A percentile compares a stretch with the other conserved stretches of the same genome.
phyloP scores from a whole-genome alignment of 2,113 vertebrate species.

The Scartelaos histophorus region DNA sequence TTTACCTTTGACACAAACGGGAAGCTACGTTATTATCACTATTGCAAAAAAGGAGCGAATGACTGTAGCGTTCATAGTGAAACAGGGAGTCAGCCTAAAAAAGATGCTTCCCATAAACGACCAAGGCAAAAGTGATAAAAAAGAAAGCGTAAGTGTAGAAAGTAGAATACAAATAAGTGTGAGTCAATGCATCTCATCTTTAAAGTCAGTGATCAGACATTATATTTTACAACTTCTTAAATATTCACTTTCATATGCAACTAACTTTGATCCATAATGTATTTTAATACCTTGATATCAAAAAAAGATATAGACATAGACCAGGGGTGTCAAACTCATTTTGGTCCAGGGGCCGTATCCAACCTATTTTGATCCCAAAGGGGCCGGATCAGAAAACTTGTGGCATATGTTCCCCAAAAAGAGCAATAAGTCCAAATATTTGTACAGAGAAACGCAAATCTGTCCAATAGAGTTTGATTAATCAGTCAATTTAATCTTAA shows the following conservation, averaged over 20 bases:
- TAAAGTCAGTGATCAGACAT: background rate
- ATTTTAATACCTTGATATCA: background rate
- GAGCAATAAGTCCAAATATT: no score
- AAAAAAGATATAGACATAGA: background rate
- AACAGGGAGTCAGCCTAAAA: background rate
- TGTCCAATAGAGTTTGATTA: no score
- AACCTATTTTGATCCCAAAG: no score
- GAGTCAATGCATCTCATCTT: slow-evolving; percentile 15
- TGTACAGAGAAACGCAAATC: no score
- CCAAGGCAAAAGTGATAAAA: slow-evolving; percentile 12
- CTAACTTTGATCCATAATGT: background rate
- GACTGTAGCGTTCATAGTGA: background rate
- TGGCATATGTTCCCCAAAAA: no score
- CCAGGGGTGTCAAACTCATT: no score
- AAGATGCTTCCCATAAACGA: background rate
- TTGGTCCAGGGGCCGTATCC: no score
- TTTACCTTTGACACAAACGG: slow-evolving; percentile 39
- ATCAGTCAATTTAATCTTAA: no score
- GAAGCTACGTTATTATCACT: slow-evolving; percentile 50
- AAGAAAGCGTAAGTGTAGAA: no score
- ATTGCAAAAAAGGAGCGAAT: slow-evolving; percentile 8
- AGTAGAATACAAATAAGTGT: slow-evolving; percentile 18
- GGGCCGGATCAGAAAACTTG: no score
- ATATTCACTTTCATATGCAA: background rate
- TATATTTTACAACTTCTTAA: background rate